Evolutionary conservation across 1,140 invertebrate genomes (phyloP).

Genomic region (Cepaea nemoralis): DNA sequence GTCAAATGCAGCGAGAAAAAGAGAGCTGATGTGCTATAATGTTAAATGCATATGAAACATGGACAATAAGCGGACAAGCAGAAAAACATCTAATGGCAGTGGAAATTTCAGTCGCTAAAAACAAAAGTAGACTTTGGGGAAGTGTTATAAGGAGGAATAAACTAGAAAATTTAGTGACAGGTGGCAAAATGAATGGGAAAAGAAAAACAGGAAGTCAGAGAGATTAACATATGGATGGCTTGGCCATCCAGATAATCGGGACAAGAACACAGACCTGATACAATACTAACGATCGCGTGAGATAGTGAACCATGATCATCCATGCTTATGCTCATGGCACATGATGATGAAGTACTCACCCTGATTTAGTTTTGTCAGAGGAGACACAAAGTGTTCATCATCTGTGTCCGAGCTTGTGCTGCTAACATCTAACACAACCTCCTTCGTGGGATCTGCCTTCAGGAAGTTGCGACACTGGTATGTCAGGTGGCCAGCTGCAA

Average conservation of each 20-base stretch:
- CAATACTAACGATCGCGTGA: neutral
- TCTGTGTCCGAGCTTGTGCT: constrained; percentile 91
- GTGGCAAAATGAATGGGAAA: neutral
- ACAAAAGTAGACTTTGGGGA: no score
- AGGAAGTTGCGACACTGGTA: constrained; percentile 97
- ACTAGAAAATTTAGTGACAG: neutral
- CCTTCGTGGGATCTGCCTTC: constrained; percentile 84
- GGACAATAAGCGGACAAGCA: no score
- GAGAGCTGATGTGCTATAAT: no score
- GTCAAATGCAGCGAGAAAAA: no score
- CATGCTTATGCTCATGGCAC: neutral
- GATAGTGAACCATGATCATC: neutral
- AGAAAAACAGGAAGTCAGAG: no score
- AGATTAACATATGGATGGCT: no score
- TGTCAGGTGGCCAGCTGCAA: constrained; percentile 88
- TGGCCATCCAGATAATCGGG: neutral
- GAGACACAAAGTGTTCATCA: constrained; percentile 78
- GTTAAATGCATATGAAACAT: no score
- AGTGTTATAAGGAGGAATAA: no score
- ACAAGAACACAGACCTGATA: neutral
- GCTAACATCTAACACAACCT: constrained; percentile 93
- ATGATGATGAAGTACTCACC: constrained; percentile 41
- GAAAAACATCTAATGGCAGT: no score
- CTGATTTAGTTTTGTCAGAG: constrained; percentile 58
- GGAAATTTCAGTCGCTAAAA: no score